phyloP scores from a whole-genome alignment of 2,797 vertebrate genomes.

The Ctenochaetus hawaiiensis region DNA sequence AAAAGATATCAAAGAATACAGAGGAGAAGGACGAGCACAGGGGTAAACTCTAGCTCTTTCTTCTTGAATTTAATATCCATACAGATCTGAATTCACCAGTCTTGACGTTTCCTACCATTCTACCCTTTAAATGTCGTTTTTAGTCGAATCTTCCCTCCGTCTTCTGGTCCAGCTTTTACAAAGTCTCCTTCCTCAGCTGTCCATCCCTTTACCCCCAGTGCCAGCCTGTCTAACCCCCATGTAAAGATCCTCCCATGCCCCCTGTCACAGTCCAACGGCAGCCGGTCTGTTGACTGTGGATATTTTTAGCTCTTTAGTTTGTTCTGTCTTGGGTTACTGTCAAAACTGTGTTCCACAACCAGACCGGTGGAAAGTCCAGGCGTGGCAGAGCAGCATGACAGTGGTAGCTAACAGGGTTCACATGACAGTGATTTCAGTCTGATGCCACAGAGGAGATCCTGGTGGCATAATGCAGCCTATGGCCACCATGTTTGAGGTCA shows the following conservation, averaged over 20 bases:
- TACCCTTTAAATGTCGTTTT: not conserved
- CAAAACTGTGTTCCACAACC: constrained; percentile 64
- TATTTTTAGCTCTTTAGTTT: constrained; percentile 81
- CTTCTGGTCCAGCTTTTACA: not conserved
- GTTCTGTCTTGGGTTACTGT: constrained; percentile 80
- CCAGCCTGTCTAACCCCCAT: constrained; percentile 13
- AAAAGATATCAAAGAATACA: not conserved
- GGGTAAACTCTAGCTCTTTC: not conserved
- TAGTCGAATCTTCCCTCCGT: not conserved
- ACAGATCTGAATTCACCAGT: not conserved
- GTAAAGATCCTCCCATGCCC: constrained; percentile 42
- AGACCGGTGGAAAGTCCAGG: constrained; percentile 31
- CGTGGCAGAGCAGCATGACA: constrained; percentile 15
- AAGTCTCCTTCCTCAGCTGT: constrained; percentile 21
- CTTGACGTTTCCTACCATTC: not conserved
- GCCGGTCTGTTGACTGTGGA: constrained; percentile 37
- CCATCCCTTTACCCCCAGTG: constrained; percentile 12
- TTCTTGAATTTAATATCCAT: not conserved
- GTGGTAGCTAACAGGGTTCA: not conserved
- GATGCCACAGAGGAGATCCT: constrained; percentile 27
- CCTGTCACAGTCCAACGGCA: constrained; percentile 39
- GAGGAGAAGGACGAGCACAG: not conserved
- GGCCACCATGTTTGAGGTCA: constrained; percentile 12
- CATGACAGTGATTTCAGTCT: constrained; percentile 38
- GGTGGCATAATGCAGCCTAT: constrained; percentile 5